These are phyloP conservation scores for Drosophila mimica DNA, from an alignment of 2,888 invertebrate species.

Conservation along the genomic window DNA sequence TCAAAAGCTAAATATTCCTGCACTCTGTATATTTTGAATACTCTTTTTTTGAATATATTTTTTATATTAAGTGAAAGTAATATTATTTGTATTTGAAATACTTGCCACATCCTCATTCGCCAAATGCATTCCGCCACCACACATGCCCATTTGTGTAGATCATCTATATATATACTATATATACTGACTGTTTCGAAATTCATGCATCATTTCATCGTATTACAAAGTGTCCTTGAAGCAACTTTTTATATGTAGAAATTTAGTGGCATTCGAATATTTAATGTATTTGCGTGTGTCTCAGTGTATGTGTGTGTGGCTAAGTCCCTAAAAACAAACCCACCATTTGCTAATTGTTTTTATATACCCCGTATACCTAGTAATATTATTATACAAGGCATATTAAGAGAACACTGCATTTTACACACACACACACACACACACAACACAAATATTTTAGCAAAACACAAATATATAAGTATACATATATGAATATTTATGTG, in stretches of 20 bases:
- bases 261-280: conserved; percentile 25
- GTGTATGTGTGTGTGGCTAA: conserved; percentile 33
- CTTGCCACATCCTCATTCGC: conserved; percentile 15
- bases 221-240: conserved; percentile 62
- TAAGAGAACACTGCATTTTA: conserved; percentile 32
- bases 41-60: conserved; percentile 4
- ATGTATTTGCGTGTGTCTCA: conserved; percentile 14
- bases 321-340: conserved; percentile 40
- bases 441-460: conserved; percentile 26
- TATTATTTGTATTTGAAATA: conserved; percentile 8
- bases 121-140: conserved; percentile 24
- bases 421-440: conserved; percentile 34
- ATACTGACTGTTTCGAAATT: conserved; percentile 36
- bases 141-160: conserved; percentile 18
- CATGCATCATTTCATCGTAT: conserved; percentile 37
- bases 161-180: conserved; percentile 20
- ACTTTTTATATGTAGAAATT: conserved; percentile 34
- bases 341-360: conserved; percentile 35
- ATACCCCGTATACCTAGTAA: conserved; percentile 16
- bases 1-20: background rate
- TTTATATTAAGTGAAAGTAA: conserved; percentile 10
- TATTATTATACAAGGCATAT: conserved; percentile 21
- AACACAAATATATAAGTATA: conserved; percentile 19
- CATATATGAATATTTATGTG: conserved; percentile 38
- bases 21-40: conserved; percentile 1